phyloP scores from a whole-genome alignment of 2,797 vertebrate species.

The Typhlichthys subterraneus region DNA sequence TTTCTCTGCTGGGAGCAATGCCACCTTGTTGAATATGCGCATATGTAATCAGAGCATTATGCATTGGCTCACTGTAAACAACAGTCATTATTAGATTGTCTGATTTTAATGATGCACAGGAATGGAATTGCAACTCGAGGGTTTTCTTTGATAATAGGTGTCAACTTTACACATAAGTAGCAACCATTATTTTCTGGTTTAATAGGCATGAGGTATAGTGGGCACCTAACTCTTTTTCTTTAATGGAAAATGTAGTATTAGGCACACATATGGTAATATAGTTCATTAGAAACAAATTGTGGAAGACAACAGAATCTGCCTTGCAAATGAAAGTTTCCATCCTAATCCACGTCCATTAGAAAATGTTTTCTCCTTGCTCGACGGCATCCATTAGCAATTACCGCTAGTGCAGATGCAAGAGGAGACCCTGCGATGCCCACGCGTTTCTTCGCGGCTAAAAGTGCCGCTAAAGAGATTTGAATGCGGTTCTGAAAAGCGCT shows the following conservation, averaged over 20 bases:
- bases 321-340: conserved; percentile 64
- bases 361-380: conserved; percentile 47
- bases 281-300: conserved; percentile 18
- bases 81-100: conserved; percentile 49
- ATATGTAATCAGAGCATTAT: conserved; percentile 56
- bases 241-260: conserved; percentile 3
- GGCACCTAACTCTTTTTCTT: conserved; percentile 12
- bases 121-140: conserved; percentile 20
- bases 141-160: conserved; percentile 36
- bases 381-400: conserved; percentile 62
- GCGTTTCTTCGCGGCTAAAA: conserved; percentile 46
- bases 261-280: conserved; percentile 13
- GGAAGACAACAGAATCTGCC: conserved; percentile 46
- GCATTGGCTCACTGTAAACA: conserved; percentile 51
- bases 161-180: conserved; percentile 4
- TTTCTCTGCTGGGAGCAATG: conserved; percentile 57
- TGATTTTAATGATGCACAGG: conserved; percentile 63
- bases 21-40: conserved; percentile 72
- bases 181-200: conserved; percentile 3
- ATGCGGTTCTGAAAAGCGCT: conserved; percentile 71
- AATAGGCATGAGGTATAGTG: not conserved
- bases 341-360: conserved; percentile 51
- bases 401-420: conserved; percentile 55
- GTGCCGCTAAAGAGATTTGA: conserved; percentile 74
- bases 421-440: conserved; percentile 52